Conservation (phyloP, 2,797 vertebrate genomes). For the Psittacula echo region DNA sequence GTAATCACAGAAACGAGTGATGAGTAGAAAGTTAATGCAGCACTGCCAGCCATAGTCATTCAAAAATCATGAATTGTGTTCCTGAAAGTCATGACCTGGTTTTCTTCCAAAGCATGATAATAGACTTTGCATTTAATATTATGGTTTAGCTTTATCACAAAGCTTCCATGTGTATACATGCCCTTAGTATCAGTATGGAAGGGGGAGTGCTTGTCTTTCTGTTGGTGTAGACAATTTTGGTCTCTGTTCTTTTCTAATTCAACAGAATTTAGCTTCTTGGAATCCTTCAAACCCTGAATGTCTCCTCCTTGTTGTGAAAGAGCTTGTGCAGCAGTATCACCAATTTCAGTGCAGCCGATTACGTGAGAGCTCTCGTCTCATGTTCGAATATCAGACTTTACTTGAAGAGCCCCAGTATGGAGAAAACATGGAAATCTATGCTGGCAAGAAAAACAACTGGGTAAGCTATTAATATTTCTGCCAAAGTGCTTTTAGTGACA, state of each 20-base stretch:
- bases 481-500: background rate
- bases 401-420: conserved; percentile 93
- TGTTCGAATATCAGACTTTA: conserved; percentile 97
- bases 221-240: background rate
- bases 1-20: background rate
- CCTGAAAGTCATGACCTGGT: background rate
- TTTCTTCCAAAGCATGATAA: background rate
- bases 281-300: conserved; percentile 91
- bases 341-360: conserved; percentile 95
- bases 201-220: background rate
- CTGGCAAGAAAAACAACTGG: conserved; percentile 97
- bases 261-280: conserved; percentile 93
- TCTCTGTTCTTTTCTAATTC: conserved; percentile 13
- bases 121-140: background rate
- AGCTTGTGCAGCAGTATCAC: conserved; percentile 97
- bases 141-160: background rate
- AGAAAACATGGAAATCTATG: conserved; percentile 95
- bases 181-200: background rate
- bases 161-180: background rate
- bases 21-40: background rate
- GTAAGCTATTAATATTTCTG: conserved; percentile 74
- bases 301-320: conserved; percentile 94
- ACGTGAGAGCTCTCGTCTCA: conserved; percentile 93
- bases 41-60: background rate
- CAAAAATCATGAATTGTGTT: background rate